Evolutionary conservation across 37 sponge, comb jelly and placozoan species (phyloP).

Genomic region (Chondrosia reniformis): DNA sequence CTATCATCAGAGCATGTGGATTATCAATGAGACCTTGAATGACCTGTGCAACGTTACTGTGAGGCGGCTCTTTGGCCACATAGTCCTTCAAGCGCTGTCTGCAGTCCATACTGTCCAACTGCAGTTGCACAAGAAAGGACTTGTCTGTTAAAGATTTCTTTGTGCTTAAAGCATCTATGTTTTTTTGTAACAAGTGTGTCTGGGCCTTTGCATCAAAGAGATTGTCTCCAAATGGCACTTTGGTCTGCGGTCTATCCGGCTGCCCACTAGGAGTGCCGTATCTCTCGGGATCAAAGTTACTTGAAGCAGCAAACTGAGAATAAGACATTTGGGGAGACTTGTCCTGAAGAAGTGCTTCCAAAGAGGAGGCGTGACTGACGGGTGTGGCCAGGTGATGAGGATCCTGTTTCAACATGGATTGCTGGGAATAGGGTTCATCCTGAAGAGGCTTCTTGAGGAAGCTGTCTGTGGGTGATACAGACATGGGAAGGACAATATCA

Average conservation of each 20-base stretch:
- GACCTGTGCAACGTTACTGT: conserved; percentile 39
- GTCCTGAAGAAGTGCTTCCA: not conserved
- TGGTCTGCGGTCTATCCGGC: not conserved
- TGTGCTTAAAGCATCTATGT: too few relatives aligned
- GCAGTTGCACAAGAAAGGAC: conserved; percentile 30
- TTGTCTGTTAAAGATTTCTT: too few relatives aligned
- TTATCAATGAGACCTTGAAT: conserved; percentile 39
- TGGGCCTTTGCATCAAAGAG: conserved; percentile 17
- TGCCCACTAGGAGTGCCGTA: not conserved
- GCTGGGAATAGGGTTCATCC: not conserved
- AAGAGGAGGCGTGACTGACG: not conserved
- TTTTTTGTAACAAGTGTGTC: conserved; percentile 1
- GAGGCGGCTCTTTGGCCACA: conserved; percentile 23
- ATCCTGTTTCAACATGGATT: not conserved
- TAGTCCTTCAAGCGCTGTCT: not conserved
- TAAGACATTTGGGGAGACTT: not conserved
- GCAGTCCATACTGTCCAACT: conserved; percentile 23
- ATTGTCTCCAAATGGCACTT: not conserved
- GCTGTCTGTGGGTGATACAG: not conserved
- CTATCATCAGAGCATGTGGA: conserved; percentile 3
- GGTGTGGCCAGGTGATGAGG: not conserved
- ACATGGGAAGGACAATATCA: not conserved
- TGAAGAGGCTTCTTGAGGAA: not conserved
- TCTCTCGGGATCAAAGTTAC: too few relatives aligned
- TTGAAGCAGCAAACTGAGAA: not conserved